Percentiles rank a stretch among this genome's conserved stretches.
phyloP scores from a whole-genome alignment of 2,797 vertebrate genomes.

The Ctenochaetus hawaiiensis region DNA sequence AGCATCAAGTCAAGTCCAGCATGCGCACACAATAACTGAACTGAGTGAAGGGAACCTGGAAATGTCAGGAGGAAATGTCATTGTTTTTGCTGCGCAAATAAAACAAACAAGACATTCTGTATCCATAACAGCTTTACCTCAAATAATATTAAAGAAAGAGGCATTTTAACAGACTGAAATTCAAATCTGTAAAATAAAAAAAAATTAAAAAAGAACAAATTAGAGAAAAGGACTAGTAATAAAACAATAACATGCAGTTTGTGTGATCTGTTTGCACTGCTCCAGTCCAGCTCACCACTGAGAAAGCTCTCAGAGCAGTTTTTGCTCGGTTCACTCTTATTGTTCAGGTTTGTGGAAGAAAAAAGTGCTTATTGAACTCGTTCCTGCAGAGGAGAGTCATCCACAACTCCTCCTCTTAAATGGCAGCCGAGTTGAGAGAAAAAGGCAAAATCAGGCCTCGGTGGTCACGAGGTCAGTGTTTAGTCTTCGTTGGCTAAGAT shows the following conservation, averaged over 20 bases:
- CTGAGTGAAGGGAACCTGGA: conserved; percentile 16
- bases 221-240: conserved; percentile 32
- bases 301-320: conserved; percentile 40
- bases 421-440: conserved; percentile 8
- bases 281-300: conserved; percentile 20
- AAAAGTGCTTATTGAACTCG: conserved; percentile 68
- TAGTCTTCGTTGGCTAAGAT: conserved; percentile 88
- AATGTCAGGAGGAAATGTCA: conserved; percentile 4
- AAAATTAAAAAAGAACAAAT: conserved; percentile 20
- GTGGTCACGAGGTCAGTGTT: conserved; percentile 57
- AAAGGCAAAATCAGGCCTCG: conserved; percentile 43
- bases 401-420: conserved; percentile 10
- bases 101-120: conserved; percentile 35
- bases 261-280: conserved; percentile 29
- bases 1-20: conserved; percentile 19
- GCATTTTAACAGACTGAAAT: conserved; percentile 43
- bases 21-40: conserved; percentile 3
- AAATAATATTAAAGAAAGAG: conserved; percentile 54
- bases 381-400: conserved; percentile 27
- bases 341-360: conserved; percentile 51
- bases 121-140: conserved; percentile 47
- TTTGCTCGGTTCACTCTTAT: conserved; percentile 45
- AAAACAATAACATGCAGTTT: conserved; percentile 71
- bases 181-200: conserved; percentile 47
- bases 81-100: conserved; percentile 28